Percentiles rank a stretch among this genome's conserved stretches.
These are phyloP conservation scores for Syrrhaptes paradoxus DNA, from an alignment of 2,113 vertebrate species.

Conservation along the genomic window DNA sequence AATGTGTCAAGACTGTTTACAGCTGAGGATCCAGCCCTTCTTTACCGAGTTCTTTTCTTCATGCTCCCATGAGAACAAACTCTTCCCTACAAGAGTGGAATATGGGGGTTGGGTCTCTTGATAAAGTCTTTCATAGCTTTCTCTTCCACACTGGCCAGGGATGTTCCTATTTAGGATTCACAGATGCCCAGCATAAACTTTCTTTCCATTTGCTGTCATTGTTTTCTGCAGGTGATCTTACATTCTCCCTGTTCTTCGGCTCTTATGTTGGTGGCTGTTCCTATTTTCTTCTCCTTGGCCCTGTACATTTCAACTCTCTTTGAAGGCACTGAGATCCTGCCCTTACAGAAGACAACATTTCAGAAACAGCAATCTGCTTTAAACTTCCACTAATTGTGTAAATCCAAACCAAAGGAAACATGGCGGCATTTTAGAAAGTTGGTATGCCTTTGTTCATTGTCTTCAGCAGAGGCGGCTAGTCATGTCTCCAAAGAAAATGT, in stretches of 20 bases:
- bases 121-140: neutral
- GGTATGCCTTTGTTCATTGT: neutral
- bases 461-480: neutral
- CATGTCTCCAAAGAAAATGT: neutral
- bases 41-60: neutral
- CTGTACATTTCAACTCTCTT: neutral
- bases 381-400: neutral
- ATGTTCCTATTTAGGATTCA: neutral
- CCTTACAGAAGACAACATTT: neutral
- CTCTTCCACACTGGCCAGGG: neutral
- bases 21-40: neutral
- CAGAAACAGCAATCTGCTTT: neutral
- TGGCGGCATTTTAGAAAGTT: neutral
- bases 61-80: neutral
- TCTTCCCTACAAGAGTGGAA: neutral
- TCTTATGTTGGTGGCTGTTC: neutral
- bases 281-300: neutral
- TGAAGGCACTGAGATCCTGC: neutral
- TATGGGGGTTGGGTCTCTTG: neutral
- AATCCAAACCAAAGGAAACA: neutral
- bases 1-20: neutral
- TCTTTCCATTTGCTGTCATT: neutral
- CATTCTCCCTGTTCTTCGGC: neutral
- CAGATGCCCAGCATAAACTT: neutral
- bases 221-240: neutral